Evolutionary conservation across 2,113 vertebrate genomes (phyloP), one percentile per base, ranked within the genome.

Genomic region (Peromyscus maniculatus): DNA sequence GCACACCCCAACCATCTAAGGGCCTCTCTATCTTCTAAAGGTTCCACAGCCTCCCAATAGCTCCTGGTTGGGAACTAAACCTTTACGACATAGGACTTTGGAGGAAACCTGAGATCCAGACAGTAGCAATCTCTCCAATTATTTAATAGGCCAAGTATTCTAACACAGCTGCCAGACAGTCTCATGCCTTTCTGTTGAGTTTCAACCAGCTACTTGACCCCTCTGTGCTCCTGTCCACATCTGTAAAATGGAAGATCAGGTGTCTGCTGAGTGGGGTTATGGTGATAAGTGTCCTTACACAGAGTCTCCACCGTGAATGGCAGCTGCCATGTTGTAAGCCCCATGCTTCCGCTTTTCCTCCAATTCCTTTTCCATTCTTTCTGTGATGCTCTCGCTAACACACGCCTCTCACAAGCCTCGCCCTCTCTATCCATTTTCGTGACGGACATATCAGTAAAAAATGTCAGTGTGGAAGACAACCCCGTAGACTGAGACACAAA

Each of bases 221-320:
- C 22, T 55, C 71, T 46, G 62, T 71, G 64, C 43, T 55, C 1
- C 0, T n/a, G 28, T 78, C 52, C 28, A 43, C 39, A 7, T 72
- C 33, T 91, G 21, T 26, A 52, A 87, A 87, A 3, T 5, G 62
- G 39, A 86, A 15, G 52, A 84, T 46, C 15, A 26, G 64, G 12
- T 43, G 22, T 28, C 95, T 74, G 13, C 52, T 13, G 28, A 26
- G 0, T 16, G 26, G 3, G 52, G n/a, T 43, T 28, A 6, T 28
- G 11, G 4, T 4, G 6, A 5, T 33, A 8, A 28, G 10, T 2
- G 12, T n/a, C 59, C 82, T 84, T 57, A 3, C 3, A 5, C 0
- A 9, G 2, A 49, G 77, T 33, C 46, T 59, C 64, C 21, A 0
- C 1, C 3, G 6, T 28, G 9, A 15, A 21, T 17, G 19, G 62